Evolutionary conservation across 2,797 vertebrate genomes (phyloP).

Genomic region (Bovichtus diacanthus): DNA sequence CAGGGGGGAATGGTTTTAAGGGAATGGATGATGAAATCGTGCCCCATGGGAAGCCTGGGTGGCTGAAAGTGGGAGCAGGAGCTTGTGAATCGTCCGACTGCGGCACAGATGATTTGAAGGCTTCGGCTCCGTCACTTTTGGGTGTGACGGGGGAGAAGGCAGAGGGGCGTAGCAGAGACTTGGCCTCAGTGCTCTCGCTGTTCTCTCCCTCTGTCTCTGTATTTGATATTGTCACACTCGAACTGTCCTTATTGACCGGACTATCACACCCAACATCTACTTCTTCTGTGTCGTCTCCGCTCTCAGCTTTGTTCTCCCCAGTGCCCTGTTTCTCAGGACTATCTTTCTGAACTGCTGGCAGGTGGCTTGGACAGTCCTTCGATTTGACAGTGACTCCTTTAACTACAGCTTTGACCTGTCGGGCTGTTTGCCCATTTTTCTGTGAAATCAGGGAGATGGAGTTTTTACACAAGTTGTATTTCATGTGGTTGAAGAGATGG

Average conservation of each 20-base stretch:
- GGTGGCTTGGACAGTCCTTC: slow-evolving; percentile 51
- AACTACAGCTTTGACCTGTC: slow-evolving; percentile 83
- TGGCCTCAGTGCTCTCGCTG: slow-evolving; percentile 72
- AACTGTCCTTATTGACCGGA: slow-evolving; percentile 60
- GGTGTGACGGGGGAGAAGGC: slow-evolving; percentile 92
- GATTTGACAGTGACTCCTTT: slow-evolving; percentile 73
- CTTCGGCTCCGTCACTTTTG: slow-evolving; percentile 83
- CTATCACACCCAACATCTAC: slow-evolving; percentile 67
- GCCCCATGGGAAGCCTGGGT: slow-evolving; percentile 86
- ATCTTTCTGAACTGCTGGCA: slow-evolving; percentile 64
- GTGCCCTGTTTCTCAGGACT: slow-evolving; percentile 24
- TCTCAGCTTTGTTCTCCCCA: slow-evolving; percentile 36
- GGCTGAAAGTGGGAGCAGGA: slow-evolving; percentile 85
- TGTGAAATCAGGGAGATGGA: slow-evolving; percentile 95
- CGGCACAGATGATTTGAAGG: slow-evolving; percentile 49
- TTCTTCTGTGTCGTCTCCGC: slow-evolving; percentile 82
- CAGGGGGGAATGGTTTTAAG: slow-evolving; percentile 83
- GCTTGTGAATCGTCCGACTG: slow-evolving; percentile 73
- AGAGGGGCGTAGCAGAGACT: slow-evolving; percentile 83
- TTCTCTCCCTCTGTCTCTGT: slow-evolving; percentile 57
- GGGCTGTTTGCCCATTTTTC: slow-evolving; percentile 86
- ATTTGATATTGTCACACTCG: slow-evolving; percentile 52
- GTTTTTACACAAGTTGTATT: slow-evolving; percentile 98
- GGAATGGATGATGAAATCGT: slow-evolving; percentile 80
- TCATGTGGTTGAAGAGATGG: slow-evolving; percentile 99